Percentiles rank a stretch among this genome's conserved stretches.
phyloP scores from a whole-genome alignment of 2,797 vertebrate species.

The Rhinophrynus dorsalis region DNA sequence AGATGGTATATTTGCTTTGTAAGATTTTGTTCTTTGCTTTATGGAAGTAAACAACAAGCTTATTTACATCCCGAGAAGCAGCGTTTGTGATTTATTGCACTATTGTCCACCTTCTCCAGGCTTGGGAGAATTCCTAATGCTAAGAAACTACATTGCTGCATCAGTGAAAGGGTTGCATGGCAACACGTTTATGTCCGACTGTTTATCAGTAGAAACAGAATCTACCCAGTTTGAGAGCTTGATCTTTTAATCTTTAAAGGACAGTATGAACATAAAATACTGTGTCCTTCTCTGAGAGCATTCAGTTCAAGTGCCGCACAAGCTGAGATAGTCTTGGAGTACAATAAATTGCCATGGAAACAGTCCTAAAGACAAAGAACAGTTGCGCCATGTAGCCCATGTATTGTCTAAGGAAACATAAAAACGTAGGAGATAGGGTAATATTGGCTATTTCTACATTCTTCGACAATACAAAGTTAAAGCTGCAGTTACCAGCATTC shows the following conservation, averaged over 20 bases:
- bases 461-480: too few relatives aligned
- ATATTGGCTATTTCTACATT: too few relatives aligned
- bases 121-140: slow-evolving; percentile 16
- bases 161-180: slow-evolving; percentile 27
- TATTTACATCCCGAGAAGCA: slow-evolving; percentile 1
- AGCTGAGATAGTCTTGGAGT: slow-evolving; percentile 34
- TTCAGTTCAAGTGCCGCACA: slow-evolving; percentile 18
- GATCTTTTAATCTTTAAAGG: slow-evolving; percentile 45
- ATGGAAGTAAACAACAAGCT: slow-evolving; percentile 10
- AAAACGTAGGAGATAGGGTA: too few relatives aligned
- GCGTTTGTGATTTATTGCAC: slow-evolving; percentile 32
- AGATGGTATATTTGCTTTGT: slow-evolving; percentile 21
- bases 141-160: slow-evolving; percentile 25
- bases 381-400: neutral
- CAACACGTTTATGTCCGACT: slow-evolving; percentile 33
- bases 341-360: slow-evolving; percentile 38
- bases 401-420: slow-evolving; percentile 20
- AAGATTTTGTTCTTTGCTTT: slow-evolving; percentile 22
- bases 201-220: slow-evolving; percentile 32
- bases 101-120: slow-evolving; percentile 21
- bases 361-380: slow-evolving; percentile 24
- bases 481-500: too few relatives aligned
- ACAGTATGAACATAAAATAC: slow-evolving; percentile 43
- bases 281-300: slow-evolving; percentile 5
- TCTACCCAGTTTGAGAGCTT: slow-evolving; percentile 33